Base-by-base conservation (phyloP, 2,888 invertebrate species). In the Andricus quercusramuli region DNA sequence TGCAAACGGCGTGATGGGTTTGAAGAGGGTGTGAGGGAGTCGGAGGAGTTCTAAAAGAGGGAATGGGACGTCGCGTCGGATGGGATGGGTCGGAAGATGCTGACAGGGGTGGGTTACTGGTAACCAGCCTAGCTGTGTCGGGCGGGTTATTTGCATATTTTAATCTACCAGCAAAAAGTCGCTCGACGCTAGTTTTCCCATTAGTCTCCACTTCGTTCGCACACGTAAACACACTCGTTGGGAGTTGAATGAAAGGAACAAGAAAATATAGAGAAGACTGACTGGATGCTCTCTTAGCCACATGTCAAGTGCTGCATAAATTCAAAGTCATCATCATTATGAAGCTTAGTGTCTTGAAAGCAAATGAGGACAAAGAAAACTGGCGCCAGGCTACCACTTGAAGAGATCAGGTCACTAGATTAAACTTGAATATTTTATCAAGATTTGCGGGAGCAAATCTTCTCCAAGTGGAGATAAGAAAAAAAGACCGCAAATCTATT, bases 91-190 rank as follows among this genome's bases (percentile, higher is more conserved):
- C 74, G 22, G n/a, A 51, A 51, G 66, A 77, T 37, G 37, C 37
- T 37, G 8, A 8, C 37, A 37, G 37, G 37, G 37, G 37, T 37
- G 37, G 37, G 37, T 37, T 9, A 8, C 37, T n/a, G 77, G 86
- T 81, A 83, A 82, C 85, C 82, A 84, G 84, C 82, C 82, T 84
- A 82, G 83, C 83, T 80, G 77, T 82, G 85, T 82, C 85, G 82
- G 80, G 79, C 66, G 77, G 74, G 87, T 88, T 88, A 91, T 91
- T 91, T 91, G 89, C 90, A 91, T 91, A 91, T 91, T 91, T 91
- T 90, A 91, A 91, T 91, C 90, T 89, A 88, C 88, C 86, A 83
- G 84, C 86, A 88, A 86, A 89, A 88, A 90, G 74, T 83, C 85
- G 80, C 76, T 74, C 85, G 82, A 79, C 83, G 79, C 86, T 86